Percentiles rank a stretch among this genome's conserved stretches.
Conservation (phyloP, 2,797 vertebrate genomes). For the Microcaecilia unicolor region DNA sequence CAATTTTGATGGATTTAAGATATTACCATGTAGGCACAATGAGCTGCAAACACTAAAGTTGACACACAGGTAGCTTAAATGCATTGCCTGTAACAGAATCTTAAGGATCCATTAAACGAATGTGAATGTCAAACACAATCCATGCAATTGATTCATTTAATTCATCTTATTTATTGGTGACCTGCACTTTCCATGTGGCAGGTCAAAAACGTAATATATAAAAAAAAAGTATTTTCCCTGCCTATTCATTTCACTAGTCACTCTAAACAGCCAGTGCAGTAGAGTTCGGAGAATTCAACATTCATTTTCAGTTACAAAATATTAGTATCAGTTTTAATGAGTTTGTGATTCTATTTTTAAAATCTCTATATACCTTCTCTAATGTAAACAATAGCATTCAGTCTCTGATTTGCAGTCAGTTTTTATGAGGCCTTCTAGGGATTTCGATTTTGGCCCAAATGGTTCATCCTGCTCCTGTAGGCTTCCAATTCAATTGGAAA, state of each 20-base stretch:
- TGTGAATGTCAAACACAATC: too few relatives aligned
- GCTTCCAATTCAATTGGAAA: too few relatives aligned
- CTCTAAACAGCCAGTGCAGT: constrained; percentile 40
- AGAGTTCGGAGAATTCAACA: constrained; percentile 37
- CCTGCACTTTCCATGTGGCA: constrained; percentile 35
- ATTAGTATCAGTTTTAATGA: constrained; percentile 35
- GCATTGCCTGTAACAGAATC: too few relatives aligned
- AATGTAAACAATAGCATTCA: constrained; percentile 59
- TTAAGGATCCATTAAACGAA: too few relatives aligned
- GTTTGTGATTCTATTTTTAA: constrained; percentile 42
- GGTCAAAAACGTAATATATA: constrained; percentile 32
- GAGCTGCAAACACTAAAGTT: too few relatives aligned
- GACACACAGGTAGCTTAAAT: too few relatives aligned
- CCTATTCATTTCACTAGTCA: constrained; percentile 8
- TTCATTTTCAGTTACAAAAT: constrained; percentile 45
- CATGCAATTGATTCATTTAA: constrained; percentile 30
- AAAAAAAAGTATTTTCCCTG: constrained; percentile 31
- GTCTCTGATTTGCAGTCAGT: too few relatives aligned
- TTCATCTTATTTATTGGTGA: constrained; percentile 27
- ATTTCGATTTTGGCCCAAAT: too few relatives aligned
- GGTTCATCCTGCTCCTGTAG: too few relatives aligned
- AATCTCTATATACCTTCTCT: constrained; percentile 53
- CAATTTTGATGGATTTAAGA: too few relatives aligned
- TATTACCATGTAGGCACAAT: too few relatives aligned
- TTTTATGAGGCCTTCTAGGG: too few relatives aligned